phyloP scores from a whole-genome alignment of 1,140 invertebrate species.

The Calliopsis andreniformis region DNA sequence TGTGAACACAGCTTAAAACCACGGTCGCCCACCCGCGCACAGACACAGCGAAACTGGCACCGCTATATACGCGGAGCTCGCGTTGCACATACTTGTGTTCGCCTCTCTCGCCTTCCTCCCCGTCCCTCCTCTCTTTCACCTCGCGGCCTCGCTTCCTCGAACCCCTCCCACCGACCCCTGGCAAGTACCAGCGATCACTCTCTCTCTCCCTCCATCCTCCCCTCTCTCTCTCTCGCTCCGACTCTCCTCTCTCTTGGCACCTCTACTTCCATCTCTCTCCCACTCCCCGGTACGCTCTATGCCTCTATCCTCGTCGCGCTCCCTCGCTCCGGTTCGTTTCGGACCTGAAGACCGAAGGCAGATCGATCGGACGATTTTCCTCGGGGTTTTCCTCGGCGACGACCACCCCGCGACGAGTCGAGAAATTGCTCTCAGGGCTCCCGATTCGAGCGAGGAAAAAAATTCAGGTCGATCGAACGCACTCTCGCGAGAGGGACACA shows the following conservation, averaged over 20 bases:
- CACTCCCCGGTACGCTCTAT: neutral
- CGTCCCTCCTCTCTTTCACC: conserved; percentile 27
- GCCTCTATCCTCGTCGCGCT: conserved; percentile 35
- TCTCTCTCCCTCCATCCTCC: conserved; percentile 27
- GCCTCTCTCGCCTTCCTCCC: conserved; percentile 17
- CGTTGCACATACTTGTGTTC: conserved; percentile 70
- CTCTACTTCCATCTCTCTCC: conserved; percentile 1
- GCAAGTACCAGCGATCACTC: conserved; percentile 42
- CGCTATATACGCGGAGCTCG: conserved; percentile 65
- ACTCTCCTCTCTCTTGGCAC: conserved; percentile 51
- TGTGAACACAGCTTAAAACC: conserved; percentile 64
- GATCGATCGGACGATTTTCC: conserved; percentile 82
- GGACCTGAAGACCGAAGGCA: conserved; percentile 80
- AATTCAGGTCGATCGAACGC: conserved; percentile 71
- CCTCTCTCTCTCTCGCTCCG: conserved; percentile 31
- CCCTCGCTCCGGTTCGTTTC: conserved; percentile 70
- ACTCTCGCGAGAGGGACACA: conserved; percentile 64
- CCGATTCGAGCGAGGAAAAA: conserved; percentile 69
- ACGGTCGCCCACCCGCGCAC: conserved; percentile 70
- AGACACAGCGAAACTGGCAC: conserved; percentile 48
- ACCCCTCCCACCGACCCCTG: conserved; percentile 32
- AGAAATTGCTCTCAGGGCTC: conserved; percentile 70
- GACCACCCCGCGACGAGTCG: conserved; percentile 73
- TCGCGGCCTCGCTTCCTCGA: conserved; percentile 40
- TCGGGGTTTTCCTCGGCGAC: conserved; percentile 78